These are phyloP conservation scores for Chrysomallon squamiferum DNA, from an alignment of 1,140 invertebrate species.

Conservation along the genomic window DNA sequence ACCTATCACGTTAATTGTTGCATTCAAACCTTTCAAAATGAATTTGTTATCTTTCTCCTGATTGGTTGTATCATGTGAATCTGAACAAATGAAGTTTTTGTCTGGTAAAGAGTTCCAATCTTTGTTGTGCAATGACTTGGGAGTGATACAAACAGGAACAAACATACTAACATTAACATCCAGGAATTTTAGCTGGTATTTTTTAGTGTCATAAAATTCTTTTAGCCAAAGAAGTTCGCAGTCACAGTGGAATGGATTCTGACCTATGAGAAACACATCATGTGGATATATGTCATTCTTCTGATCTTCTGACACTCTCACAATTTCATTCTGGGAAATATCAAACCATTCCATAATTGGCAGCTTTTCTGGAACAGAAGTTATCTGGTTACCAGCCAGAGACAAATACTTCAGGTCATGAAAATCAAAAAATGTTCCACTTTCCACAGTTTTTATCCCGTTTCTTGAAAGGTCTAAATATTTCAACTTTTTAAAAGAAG, in stretches of 20 bases:
- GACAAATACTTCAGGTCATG: slow-evolving; percentile 25
- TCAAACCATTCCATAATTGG: slow-evolving; percentile 43
- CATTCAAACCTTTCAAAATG: slow-evolving; percentile 6
- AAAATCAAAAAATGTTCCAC: slow-evolving; percentile 17
- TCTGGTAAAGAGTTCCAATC: slow-evolving; percentile 28
- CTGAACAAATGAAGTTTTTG: slow-evolving; percentile 27
- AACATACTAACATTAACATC: slow-evolving; percentile 22
- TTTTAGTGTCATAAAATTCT: slow-evolving; percentile 32
- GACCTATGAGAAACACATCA: slow-evolving; percentile 35
- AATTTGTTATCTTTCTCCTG: not conserved
- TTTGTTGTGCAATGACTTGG: slow-evolving; percentile 15
- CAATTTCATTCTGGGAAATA: slow-evolving; percentile 34
- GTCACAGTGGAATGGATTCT: slow-evolving; percentile 43
- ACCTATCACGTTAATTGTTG: slow-evolving; percentile 10
- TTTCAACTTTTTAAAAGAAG: slow-evolving; percentile 19
- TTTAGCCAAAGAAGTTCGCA: slow-evolving; percentile 44
- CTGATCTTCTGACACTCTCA: slow-evolving; percentile 16
- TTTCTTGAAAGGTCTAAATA: slow-evolving; percentile 34
- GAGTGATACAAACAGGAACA: slow-evolving; percentile 29
- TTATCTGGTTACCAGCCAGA: slow-evolving; percentile 21
- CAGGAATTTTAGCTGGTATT: slow-evolving; percentile 31
- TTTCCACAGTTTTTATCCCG: slow-evolving; percentile 14
- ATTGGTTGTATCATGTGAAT: not conserved
- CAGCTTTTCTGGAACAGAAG: slow-evolving; percentile 15
- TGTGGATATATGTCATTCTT: slow-evolving; percentile 31